Percentiles rank a stretch among this genome's conserved stretches.
Evolutionary conservation across 1,140 invertebrate genomes (phyloP).

Genomic region (Coboldia fuscipes): DNA sequence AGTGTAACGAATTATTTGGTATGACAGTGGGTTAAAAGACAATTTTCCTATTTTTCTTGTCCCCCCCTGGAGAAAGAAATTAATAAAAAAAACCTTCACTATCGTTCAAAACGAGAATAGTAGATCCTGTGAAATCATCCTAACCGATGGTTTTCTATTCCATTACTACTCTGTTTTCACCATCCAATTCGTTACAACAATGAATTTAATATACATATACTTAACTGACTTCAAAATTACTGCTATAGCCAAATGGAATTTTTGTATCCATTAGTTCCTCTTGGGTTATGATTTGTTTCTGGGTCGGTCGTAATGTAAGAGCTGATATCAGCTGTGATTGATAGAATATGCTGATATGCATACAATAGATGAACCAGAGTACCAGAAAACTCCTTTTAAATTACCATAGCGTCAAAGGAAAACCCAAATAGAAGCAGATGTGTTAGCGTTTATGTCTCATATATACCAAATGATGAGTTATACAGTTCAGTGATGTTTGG

Average conservation of each 20-base stretch:
- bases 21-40: not conserved
- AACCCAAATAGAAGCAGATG: no score
- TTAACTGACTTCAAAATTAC: not conserved
- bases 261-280: not conserved
- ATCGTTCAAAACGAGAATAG: not conserved
- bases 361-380: not conserved
- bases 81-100: not conserved
- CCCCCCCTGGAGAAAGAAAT: not conserved
- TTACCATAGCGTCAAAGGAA: no score
- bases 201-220: no score
- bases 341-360: not conserved
- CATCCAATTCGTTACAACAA: no score
- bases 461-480: no score
- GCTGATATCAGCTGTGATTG: not conserved
- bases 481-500: no score
- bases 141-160: not conserved
- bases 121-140: not conserved
- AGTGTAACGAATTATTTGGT: not conserved
- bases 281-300: not conserved
- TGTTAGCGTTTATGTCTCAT: no score
- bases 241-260: not conserved
- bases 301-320: not conserved
- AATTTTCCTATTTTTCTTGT: not conserved
- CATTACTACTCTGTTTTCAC: no score
- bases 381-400: no score